These are phyloP conservation scores for Hipparchia semele DNA, from an alignment of 2,888 invertebrate species.

Conservation along the genomic window DNA sequence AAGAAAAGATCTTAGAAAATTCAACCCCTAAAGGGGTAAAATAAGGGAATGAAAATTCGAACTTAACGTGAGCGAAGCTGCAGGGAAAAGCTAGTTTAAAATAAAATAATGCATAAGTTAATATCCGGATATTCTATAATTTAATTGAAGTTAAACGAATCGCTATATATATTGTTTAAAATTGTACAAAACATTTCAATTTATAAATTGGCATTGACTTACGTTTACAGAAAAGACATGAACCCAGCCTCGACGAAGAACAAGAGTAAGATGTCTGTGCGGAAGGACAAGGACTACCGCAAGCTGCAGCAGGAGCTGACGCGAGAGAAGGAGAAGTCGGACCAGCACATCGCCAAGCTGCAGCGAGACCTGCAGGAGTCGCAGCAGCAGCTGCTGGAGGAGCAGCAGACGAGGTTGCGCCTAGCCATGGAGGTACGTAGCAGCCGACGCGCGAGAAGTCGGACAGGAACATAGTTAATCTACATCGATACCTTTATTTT, in stretches of 20 bases:
- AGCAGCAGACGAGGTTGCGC: conserved; percentile 87
- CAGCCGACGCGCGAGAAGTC: neutral
- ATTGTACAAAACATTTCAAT: neutral
- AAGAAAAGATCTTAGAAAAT: too few relatives aligned
- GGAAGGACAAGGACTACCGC: conserved; percentile 97
- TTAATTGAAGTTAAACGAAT: too few relatives aligned
- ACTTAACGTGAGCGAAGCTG: too few relatives aligned
- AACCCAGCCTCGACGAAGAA: conserved; percentile 88
- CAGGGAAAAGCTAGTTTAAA: too few relatives aligned
- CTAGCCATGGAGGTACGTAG: conserved; percentile 94
- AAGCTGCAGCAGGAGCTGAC: conserved; percentile 97
- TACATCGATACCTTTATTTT: neutral
- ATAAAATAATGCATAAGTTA: too few relatives aligned
- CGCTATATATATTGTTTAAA: too few relatives aligned
- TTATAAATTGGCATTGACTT: neutral
- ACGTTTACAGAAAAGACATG: conserved; percentile 76
- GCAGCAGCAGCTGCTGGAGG: conserved; percentile 89
- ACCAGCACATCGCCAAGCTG: conserved; percentile 92
- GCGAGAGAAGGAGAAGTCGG: conserved; percentile 97
- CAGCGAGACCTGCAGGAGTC: conserved; percentile 94
- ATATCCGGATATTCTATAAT: too few relatives aligned
- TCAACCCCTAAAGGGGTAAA: too few relatives aligned
- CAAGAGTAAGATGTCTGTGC: conserved; percentile 91
- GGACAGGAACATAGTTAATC: neutral
- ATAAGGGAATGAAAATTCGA: too few relatives aligned